Evolutionary conservation across 2,113 vertebrate species (phyloP).

Genomic region (Ifrita kowaldi): DNA sequence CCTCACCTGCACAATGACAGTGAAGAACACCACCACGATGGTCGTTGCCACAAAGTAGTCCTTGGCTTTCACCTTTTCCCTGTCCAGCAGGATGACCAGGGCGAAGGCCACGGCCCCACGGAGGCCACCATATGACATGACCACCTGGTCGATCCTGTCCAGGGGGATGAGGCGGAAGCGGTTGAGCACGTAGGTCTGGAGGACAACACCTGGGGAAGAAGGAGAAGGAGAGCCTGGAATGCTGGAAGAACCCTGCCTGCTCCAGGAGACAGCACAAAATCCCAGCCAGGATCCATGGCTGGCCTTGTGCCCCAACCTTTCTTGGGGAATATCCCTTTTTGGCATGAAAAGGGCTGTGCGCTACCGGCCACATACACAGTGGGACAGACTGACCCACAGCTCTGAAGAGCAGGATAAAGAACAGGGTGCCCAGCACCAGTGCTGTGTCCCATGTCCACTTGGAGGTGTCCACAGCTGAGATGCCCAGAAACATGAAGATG

Average conservation of each 20-base stretch:
- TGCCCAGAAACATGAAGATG: conserved; percentile 97
- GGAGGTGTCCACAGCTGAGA: conserved; percentile 92
- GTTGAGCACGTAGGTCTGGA: conserved; percentile 92
- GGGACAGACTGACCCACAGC: conserved; percentile 79
- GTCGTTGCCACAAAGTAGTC: conserved; percentile 96
- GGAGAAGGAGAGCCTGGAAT: conserved; percentile 37
- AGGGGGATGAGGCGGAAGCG: conserved; percentile 90
- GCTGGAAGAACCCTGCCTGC: background rate
- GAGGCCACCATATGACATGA: conserved; percentile 97
- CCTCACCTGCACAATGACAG: conserved; percentile 94
- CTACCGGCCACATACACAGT: background rate
- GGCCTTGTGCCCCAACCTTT: background rate
- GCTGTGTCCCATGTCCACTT: conserved; percentile 98
- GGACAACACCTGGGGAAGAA: conserved; percentile 82
- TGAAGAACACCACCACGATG: conserved; percentile 96
- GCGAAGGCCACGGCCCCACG: conserved; percentile 94
- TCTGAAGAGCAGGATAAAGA: conserved; percentile 94
- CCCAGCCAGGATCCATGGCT: background rate
- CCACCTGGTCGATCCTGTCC: conserved; percentile 95
- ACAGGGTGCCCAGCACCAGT: conserved; percentile 88
- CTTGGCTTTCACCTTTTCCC: conserved; percentile 86
- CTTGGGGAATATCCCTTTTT: background rate
- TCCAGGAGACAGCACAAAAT: background rate
- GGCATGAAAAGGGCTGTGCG: background rate
- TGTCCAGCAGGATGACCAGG: conserved; percentile 88